These are phyloP conservation scores for Prosopocoilus inquinatus DNA, from an alignment of 2,888 invertebrate genomes.

Conservation along the genomic window DNA sequence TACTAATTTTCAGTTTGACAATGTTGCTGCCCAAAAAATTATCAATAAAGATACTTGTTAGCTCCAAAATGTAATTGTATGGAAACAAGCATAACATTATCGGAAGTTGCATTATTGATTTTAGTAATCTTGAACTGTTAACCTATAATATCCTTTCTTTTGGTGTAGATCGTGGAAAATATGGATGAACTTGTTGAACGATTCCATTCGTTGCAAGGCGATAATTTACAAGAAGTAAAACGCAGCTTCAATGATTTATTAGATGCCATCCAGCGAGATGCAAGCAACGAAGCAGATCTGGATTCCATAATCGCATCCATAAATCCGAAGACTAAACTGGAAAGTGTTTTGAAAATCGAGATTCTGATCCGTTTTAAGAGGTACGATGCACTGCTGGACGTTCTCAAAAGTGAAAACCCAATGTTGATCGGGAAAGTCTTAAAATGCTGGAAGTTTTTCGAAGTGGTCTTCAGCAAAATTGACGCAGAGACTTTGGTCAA, in stretches of 20 bases:
- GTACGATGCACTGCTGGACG: constrained; percentile 11
- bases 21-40: too few species aligned
- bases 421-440: constrained; percentile 19
- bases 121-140: too few species aligned
- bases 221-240: constrained; percentile 10
- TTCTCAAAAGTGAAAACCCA: constrained; percentile 18
- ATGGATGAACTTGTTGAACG: constrained; percentile 5
- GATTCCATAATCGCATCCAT: too few species aligned
- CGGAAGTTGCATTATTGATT: too few species aligned
- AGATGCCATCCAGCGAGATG: neutral
- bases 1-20: too few species aligned
- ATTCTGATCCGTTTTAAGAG: constrained; percentile 15
- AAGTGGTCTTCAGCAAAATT: constrained; percentile 10
- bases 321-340: too few species aligned
- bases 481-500: constrained; percentile 8
- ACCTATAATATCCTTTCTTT: too few species aligned
- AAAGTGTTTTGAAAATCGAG: constrained; percentile 21
- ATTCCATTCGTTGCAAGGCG: constrained; percentile 12
- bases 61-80: too few species aligned
- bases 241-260: constrained; percentile 15
- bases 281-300: neutral
- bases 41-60: too few species aligned
- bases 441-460: constrained; percentile 8
- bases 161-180: neutral
- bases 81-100: too few species aligned